Base-by-base conservation (phyloP, 2,888 invertebrate genomes). In the Cylindroiulus punctatus region DNA sequence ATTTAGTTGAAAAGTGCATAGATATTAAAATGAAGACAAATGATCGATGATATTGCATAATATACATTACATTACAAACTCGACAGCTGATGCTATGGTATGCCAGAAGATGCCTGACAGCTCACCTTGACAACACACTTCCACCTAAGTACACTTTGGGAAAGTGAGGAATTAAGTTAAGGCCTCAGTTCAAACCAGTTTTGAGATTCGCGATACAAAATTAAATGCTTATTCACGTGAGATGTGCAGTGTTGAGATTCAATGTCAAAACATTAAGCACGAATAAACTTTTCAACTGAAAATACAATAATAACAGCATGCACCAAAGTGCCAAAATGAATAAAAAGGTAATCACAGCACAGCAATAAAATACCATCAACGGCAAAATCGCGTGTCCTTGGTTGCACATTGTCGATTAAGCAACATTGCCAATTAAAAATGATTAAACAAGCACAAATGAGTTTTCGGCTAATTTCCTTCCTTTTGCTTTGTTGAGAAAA, bases 171-270 rank as follows among this genome's bases (percentile, higher is more conserved):
- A 26, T 30, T 65, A 65, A 76, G 30, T 76, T 65, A 76, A 76
- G 76, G 76, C 76, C 76, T 76, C 76, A 76, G 76, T 76, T 76
- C 30, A 76, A 76, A 76, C 76, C 76, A 76, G 76, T 26, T 76
- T 76, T 17, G 76, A 76, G 30, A 76, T 12, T 76, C 26, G 30
- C 17, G 14, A 30, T 30, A 14, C 76, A 76, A 14, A 30, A 44
- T 36, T 4, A 22, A 22, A 19, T 30, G 8, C 26, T 76, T 76
- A 30, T 30, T 32, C 30, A 5, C 76, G 30, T 52, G 26, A 26
- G 5, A 30, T 30, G 26, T 30, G 76, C 57, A 65, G 57, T 30
- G 30, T 26, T 7, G 76, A 76, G 76, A 76, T 76, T 76, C 76
- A 76, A 76, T 30, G 76, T 30, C 2, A 14, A 0, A 30, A 76